Percentiles rank a stretch among this genome's conserved stretches.
These are phyloP conservation scores for Platysteira castanea DNA, from an alignment of 2,113 vertebrate species.

Conservation along the genomic window DNA sequence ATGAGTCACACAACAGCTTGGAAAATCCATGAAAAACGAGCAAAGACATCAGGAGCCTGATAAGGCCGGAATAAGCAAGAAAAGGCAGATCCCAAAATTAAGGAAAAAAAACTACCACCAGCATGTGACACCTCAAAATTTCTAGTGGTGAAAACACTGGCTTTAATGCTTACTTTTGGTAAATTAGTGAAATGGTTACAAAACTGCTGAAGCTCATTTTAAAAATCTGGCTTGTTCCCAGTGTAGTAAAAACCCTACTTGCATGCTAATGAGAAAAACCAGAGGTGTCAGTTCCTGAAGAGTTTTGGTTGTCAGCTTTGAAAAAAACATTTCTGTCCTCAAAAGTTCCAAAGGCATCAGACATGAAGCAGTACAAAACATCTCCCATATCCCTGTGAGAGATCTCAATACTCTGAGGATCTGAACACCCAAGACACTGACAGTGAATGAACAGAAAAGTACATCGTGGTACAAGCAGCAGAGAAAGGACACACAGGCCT, in stretches of 20 bases:
- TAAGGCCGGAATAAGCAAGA: slow-evolving; percentile 7
- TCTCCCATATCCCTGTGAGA: neutral
- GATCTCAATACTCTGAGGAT: neutral
- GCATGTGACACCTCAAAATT: neutral
- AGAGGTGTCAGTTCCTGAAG: neutral
- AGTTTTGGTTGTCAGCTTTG: neutral
- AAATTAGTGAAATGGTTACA: neutral
- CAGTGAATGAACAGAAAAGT: neutral
- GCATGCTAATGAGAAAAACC: neutral
- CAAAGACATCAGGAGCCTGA: slow-evolving; percentile 11
- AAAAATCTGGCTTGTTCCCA: neutral
- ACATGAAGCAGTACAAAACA: fast-evolving
- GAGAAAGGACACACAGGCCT: neutral
- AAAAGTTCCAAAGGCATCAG: neutral
- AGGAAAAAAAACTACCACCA: neutral
- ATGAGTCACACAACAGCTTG: slow-evolving; percentile 60
- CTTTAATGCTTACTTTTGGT: neutral
- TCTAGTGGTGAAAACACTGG: neutral
- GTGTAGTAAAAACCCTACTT: neutral
- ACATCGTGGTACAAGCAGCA: neutral
- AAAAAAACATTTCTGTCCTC: neutral
- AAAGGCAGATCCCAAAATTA: neutral
- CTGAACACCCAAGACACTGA: neutral
- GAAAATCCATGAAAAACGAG: slow-evolving; percentile 45
- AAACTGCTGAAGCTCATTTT: neutral